These are phyloP conservation scores for Beris chalybata DNA, from an alignment of 2,888 invertebrate species.

Conservation along the genomic window DNA sequence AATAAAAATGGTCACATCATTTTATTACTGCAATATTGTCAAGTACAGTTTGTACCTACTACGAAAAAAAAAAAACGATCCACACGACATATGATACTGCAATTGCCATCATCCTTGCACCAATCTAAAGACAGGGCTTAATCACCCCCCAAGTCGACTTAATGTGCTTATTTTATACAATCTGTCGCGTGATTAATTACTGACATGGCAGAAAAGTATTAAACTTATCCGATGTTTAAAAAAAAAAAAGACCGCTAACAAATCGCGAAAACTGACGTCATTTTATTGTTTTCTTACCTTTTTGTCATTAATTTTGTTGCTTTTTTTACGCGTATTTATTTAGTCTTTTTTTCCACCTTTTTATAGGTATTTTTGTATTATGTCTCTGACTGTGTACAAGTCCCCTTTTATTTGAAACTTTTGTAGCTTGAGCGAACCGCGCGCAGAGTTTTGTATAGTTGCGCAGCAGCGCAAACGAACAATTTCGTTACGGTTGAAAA, in stretches of 20 bases:
- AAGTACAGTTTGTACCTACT: too few relatives aligned
- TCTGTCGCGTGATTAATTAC: too few relatives aligned
- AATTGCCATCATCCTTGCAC: too few relatives aligned
- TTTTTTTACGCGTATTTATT: constrained; percentile 26
- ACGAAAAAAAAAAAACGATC: too few relatives aligned
- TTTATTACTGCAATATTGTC: too few relatives aligned
- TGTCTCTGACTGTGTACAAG: not conserved
- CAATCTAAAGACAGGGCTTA: too few relatives aligned
- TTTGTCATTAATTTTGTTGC: constrained; percentile 14
- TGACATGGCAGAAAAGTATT: too few relatives aligned
- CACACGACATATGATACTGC: too few relatives aligned
- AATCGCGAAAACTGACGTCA: constrained; percentile 37
- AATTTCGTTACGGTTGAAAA: constrained; percentile 39
- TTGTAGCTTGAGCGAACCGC: constrained; percentile 5
- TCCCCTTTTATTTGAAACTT: constrained; percentile 11
- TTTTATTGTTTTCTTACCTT: constrained; percentile 38
- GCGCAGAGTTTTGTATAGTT: constrained; percentile 17
- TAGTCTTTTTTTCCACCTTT: constrained; percentile 26
- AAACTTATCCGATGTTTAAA: too few relatives aligned
- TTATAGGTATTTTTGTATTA: constrained; percentile 4
- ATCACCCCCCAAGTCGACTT: too few relatives aligned
- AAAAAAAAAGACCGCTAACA: not conserved
- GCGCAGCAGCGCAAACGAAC: constrained; percentile 31
- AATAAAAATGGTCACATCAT: not conserved
- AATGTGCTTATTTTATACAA: too few relatives aligned